phyloP scores from a whole-genome alignment of 2,888 invertebrate species.

The Oligia fasciuncula region DNA sequence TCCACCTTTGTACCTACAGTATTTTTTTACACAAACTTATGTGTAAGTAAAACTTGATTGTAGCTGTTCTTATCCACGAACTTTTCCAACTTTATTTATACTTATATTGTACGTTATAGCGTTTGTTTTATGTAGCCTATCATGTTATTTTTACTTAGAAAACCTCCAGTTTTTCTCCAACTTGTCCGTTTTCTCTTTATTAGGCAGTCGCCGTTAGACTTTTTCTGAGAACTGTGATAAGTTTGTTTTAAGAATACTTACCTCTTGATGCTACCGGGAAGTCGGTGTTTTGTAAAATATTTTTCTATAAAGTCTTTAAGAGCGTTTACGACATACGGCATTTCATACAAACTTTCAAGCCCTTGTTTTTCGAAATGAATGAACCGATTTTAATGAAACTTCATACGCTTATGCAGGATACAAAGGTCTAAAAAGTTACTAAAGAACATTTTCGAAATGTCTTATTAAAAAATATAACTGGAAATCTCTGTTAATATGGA shows the following conservation, averaged over 20 bases:
- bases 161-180: conserved; percentile 17
- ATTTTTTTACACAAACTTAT: conserved; percentile 10
- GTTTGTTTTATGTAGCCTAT: conserved; percentile 23
- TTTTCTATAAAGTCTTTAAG: not conserved
- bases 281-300: not conserved
- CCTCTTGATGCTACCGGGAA: not conserved
- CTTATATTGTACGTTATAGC: conserved; percentile 23
- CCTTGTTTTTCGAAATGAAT: too few species aligned
- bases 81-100: conserved; percentile 48
- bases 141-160: conserved; percentile 18
- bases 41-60: conserved; percentile 42
- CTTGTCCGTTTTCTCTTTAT: conserved; percentile 9
- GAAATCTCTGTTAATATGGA: too few species aligned
- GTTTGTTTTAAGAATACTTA: conserved; percentile 8
- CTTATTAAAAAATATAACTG: too few species aligned
- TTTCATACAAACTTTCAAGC: too few species aligned
- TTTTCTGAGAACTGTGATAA: conserved; percentile 2
- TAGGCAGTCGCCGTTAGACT: not conserved
- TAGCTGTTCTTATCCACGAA: conserved; percentile 30
- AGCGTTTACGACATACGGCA: too few species aligned
- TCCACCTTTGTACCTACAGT: too few species aligned
- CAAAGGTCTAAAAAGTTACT: too few species aligned
- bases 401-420: too few species aligned
- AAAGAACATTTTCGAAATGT: too few species aligned
- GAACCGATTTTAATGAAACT: too few species aligned